Evolutionary conservation across 1,140 invertebrate species (phyloP).

Genomic region (Anastrepha ludens): DNA sequence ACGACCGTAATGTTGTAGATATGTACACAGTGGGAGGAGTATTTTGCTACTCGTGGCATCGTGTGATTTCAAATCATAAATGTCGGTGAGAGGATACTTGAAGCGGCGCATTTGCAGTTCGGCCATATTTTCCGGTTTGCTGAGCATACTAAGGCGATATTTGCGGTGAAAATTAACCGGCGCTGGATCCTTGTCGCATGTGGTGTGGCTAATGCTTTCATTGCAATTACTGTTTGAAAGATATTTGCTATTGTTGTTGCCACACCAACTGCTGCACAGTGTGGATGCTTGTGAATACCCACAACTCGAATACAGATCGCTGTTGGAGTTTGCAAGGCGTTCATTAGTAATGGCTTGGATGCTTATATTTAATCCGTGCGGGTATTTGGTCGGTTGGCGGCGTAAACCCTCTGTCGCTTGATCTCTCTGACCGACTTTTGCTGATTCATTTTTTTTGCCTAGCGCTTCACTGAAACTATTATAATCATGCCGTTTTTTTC

Average conservation of each 20-base stretch:
- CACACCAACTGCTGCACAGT: conserved; percentile 59
- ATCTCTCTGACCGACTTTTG: background rate
- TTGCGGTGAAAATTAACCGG: conserved; percentile 57
- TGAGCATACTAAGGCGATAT: conserved; percentile 66
- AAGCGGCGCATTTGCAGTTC: conserved; percentile 71
- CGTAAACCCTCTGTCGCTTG: conserved; percentile 56
- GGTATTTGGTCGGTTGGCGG: conserved; percentile 70
- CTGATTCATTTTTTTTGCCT: background rate
- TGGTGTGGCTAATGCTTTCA: conserved; percentile 27
- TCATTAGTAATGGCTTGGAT: conserved; percentile 63
- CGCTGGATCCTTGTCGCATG: background rate
- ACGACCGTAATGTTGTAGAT: conserved; percentile 65
- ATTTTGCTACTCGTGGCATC: conserved; percentile 20
- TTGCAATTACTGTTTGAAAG: conserved; percentile 52
- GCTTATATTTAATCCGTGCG: conserved; percentile 68
- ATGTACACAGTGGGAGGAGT: conserved; percentile 62
- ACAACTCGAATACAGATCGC: conserved; percentile 3
- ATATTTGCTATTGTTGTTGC: conserved; percentile 22
- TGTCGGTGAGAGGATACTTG: conserved; percentile 69
- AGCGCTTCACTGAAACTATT: background rate
- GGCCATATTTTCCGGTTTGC: conserved; percentile 67
- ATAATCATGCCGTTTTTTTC: conserved; percentile 3
- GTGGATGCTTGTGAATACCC: conserved; percentile 66
- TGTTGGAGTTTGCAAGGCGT: background rate
- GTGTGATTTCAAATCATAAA: conserved; percentile 66